A percentile compares a stretch with the other conserved stretches of the same genome.
These are phyloP conservation scores for Amphiura filiformis DNA, from an alignment of 35 echinoderm and acorn worm species.

Conservation along the genomic window DNA sequence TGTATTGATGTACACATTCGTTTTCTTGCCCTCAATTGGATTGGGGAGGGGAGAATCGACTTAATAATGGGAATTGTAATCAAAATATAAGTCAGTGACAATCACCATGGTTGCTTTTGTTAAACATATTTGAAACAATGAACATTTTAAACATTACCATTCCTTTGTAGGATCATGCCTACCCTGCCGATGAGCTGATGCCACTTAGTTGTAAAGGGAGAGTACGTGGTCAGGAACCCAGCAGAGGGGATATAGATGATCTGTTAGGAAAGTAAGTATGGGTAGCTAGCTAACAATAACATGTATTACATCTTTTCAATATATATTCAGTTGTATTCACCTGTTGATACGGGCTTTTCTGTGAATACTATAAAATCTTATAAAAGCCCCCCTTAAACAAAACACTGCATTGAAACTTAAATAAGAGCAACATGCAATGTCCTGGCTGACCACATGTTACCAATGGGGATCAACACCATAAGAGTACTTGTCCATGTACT, in stretches of 20 bases:
- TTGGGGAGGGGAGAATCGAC: background rate
- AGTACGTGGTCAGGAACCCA: constrained; percentile 83
- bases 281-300: too few species aligned
- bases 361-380: too few species aligned
- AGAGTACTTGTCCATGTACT: too few species aligned
- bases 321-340: too few species aligned
- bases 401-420: too few species aligned
- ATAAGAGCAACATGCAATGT: too few species aligned
- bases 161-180: constrained; percentile 72
- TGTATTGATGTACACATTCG: background rate
- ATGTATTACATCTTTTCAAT: too few species aligned
- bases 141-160: background rate
- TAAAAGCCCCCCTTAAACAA: too few species aligned
- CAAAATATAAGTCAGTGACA: background rate
- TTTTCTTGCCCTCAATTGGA: background rate
- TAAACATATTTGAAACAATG: background rate
- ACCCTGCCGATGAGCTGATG: constrained; percentile 99
- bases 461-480: too few species aligned
- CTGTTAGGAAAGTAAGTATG: constrained; percentile 90
- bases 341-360: too few species aligned
- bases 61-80: background rate
- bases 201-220: constrained; percentile 90
- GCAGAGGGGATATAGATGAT: constrained; percentile 93
- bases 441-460: too few species aligned
- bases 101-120: background rate